Evolutionary conservation across 1,140 invertebrate genomes (phyloP), one percentile per base, ranked within the genome.

Genomic region (Eulimnadia texana): DNA sequence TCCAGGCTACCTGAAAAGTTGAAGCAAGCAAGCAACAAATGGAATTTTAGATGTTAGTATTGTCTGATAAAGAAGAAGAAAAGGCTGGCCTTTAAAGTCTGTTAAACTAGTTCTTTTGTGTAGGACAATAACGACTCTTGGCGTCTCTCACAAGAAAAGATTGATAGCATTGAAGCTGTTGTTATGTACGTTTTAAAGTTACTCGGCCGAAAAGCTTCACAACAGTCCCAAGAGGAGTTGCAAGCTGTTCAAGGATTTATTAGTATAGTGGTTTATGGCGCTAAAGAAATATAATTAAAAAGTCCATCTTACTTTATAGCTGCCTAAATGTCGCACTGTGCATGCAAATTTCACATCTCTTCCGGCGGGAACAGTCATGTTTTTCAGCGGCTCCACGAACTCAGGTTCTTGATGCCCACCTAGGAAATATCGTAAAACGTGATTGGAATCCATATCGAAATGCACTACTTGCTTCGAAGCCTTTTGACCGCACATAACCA

Each of bases 341-440:
- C 90, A 93, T 3, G 89, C 85, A 64, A 93, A 79, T 70, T 87
- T 88, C 20, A 92, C 87, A 68, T 84, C 88, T 55, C 90, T 77
- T 56, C 90, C 89, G 50, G 88, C 87, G 49, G 87, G 81, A 60
- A 82, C 79, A 2, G 81, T 84, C 33, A 80, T 77, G 68, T 84
- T 83, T 67, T 78, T 77, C 64, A 84, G 82, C 58, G 76, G 73
- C 62, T 81, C 80, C 23, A 78, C 71, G 67, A 84, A 84, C 65
- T 82, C 80, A 0, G 82, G 82, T 67, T 81, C 80, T 50, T 73
- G 33, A 33, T 57, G 55, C 27, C 55, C 55, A 33, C 55, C 33
- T 20, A 57, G 24, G 16, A 42, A 42, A 42, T 42, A 42, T 9
- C 33, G 33, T 42, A 42, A 42, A 42, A 42, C 33, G 6, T 9